Base-by-base conservation (phyloP, 2,797 vertebrate species). In the Nannoperca australis region DNA sequence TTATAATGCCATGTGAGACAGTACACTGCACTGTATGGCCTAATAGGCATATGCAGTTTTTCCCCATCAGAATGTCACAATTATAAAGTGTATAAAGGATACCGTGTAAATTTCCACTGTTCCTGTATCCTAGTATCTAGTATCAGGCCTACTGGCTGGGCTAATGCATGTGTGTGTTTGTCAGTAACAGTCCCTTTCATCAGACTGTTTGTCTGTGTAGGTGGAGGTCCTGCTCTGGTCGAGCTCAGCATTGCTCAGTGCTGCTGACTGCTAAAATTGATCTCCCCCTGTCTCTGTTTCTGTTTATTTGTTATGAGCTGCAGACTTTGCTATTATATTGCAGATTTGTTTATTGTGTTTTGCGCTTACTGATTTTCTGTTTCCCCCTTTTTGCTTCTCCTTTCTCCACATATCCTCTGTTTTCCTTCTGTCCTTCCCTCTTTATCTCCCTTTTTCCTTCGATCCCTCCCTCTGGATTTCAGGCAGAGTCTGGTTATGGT, bases 401-500 rank as follows among this genome's bases (percentile, higher is more conserved):
- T 55, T 54, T 49, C n/a, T 49, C 18, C 49, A 15, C 34, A 4
- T 8, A 7, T 47, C 51, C 56, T 69, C 40, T 2, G 1, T 34
- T 58, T 53, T 58, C 12, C 12, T 22, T 38, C 24, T 8, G 8
- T 44, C 45, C 24, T 45, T 34, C 7, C 12, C 42, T 13, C 15
- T 4, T 58, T 36, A 27, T 32, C 50, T 70, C 22, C 47, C 8
- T 66, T 32, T 45, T 20, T 34, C 22, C 3, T 11, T 45, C 6
- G 2, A 27, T 70, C 42, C 30, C 22, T 81, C 20, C 59, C 66
- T 76, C 53, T 76, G 73, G 42, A 42, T 60, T 58, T 36, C 78
- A 99, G 98, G 97, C 97, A 14, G 98, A 99, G 94, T 99, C 98
- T 61, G 98, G 98, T 83, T 99, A 99, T 89, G 97, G 97, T 84